Base-by-base conservation (phyloP, 1,140 invertebrate species). In the Ceratoteleas bidentatus region DNA sequence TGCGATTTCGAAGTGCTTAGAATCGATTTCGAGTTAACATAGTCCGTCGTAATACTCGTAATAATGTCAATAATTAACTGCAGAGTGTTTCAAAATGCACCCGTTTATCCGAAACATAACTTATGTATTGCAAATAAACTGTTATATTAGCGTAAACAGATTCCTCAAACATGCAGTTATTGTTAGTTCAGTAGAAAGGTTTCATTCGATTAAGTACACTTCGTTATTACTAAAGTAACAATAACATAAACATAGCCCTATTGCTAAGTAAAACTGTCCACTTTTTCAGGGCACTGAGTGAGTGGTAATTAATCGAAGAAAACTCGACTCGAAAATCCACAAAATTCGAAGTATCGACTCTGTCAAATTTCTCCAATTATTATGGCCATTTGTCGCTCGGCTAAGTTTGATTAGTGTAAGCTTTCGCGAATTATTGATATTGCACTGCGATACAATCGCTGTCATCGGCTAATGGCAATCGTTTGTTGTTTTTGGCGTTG, bases 251-350 rank as follows among this genome's bases (percentile, higher is more conserved):
- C 24, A 4, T 24, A 24, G 24, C 24, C 1, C 4, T 24, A 24
- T 24, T 24, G 24, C 4, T 24, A 24, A 24, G 24, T 24, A 4
- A 2, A 24, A 24, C 24, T 24, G 24, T 24, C 24, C 24, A 24
- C n/a, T 24, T 24, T 24, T 24, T 24, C 24, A 4, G 24, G n/a
- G 43, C 53, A n/a, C 10, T 10, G 3, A n/a, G 5, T 6, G 36
- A 57, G 5, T 6, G 36, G 49, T 74, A 74, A 74, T 74, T 74
- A 57, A 64, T 50, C 43, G 36, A 43, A 73, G 58, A 73, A 53
- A 54, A 62, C 52, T 10, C 14, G 50, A n/a, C 7, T 73, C 56
- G 60, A 58, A 74, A 74, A 64, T 65, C 2, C 47, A 54, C 47
- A 9, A 74, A 52, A 66, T 74, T 74, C 4, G 53, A 58, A 43